Evolutionary conservation across 2,888 invertebrate species (phyloP), one percentile per base, ranked within the genome.

Genomic region (Eupithecia centaureata): DNA sequence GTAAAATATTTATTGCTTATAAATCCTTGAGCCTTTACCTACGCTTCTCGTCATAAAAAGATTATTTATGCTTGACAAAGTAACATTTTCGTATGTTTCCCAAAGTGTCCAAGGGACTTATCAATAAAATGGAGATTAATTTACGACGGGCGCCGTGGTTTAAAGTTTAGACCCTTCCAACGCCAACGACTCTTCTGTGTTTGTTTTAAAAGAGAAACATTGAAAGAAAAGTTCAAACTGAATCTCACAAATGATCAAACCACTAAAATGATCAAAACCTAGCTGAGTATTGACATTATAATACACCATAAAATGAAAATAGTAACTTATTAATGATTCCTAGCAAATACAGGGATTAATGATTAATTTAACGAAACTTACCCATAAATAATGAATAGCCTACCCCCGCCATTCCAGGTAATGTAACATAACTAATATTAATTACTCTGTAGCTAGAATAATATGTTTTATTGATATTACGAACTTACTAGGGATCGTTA

Each of bases 11-110:
- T 92, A 93, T 92, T 89, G 76, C 92, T 88, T 93, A 92, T 92
- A 93, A 93, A 93, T 93, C 93, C 93, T 93, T 93, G 92, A 91
- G 90, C 90, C 90, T 90, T 91, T 93, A 90, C 92, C 91, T 92
- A 92, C 92, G 92, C 89, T 89, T 89, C 90, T 88, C 91, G 89
- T 92, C 92, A 93, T 93, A 93, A 93, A 93, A 93, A 92, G 88
- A 92, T 92, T 91, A 93, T 93, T 93, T 93, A 93, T 92, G 92
- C 86, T 84, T 84, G 88, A 92, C 90, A 91, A 92, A 86, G 92
- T 92, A 91, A 90, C 88, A 91, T 91, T 91, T 92, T 92, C 91
- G 90, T 92, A 91, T 89, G 83, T 90, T 88, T 86, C 88, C 83
- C 82, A 90, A 90, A 90, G 88, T 89, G 88, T 87, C 88, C 88